Conservation (phyloP, 2,888 invertebrate species). For the Reticulitermes lucifugus region DNA sequence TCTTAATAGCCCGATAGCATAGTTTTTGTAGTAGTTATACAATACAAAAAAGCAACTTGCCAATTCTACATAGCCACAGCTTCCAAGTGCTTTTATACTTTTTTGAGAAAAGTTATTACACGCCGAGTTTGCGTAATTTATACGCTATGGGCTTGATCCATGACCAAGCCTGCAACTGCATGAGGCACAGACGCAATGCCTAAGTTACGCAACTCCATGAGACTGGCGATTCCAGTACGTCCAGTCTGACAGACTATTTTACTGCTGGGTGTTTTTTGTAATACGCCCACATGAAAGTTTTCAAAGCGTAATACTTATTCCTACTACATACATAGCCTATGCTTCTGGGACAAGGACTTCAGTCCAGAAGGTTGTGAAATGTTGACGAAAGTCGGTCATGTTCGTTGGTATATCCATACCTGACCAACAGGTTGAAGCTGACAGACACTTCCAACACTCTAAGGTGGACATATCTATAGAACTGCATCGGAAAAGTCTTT, state of each 20-base stretch:
- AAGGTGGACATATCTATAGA: not conserved
- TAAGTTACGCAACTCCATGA: slow-evolving; percentile 18
- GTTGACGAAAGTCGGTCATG: slow-evolving; percentile 19
- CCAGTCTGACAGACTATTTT: slow-evolving; percentile 1
- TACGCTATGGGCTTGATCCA: slow-evolving; percentile 13
- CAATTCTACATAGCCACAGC: not conserved
- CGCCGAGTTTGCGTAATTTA: slow-evolving; percentile 22
- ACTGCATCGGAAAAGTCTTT: not conserved
- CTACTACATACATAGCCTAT: slow-evolving; percentile 1
- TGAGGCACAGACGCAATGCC: not conserved
- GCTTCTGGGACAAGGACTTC: slow-evolving; percentile 40
- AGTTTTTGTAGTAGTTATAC: not conserved
- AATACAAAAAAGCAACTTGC: not conserved
- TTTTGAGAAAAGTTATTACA: slow-evolving; percentile 12
- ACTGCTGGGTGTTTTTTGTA: not conserved
- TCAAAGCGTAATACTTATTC: not conserved
- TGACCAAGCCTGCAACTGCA: slow-evolving; percentile 36
- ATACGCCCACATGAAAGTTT: slow-evolving; percentile 12
- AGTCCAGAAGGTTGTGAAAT: slow-evolving; percentile 19
- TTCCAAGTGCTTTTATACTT: not conserved
- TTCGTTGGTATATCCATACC: slow-evolving; percentile 4
- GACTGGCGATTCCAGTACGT: slow-evolving; percentile 36
- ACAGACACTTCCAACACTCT: not conserved
- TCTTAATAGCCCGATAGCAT: not conserved
- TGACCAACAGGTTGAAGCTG: slow-evolving; percentile 6